A percentile compares a stretch with the other conserved stretches of the same genome.
Evolutionary conservation across 64 coral and sea anemone genomes (phyloP).

Genomic region (Acropora tenuis): DNA sequence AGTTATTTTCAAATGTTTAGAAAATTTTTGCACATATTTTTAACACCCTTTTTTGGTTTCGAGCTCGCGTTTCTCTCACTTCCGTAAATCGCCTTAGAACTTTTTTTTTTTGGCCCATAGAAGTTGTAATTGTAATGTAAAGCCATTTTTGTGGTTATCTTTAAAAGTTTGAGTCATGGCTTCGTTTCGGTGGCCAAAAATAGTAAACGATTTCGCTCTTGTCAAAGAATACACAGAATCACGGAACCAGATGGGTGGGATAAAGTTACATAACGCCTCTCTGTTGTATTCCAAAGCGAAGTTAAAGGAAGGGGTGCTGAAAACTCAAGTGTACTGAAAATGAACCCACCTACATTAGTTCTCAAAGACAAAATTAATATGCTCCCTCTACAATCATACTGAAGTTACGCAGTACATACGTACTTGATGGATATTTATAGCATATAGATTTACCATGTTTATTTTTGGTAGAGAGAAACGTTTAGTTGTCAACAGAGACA

Average conservation of each 20-base stretch:
- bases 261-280: constrained; percentile 9
- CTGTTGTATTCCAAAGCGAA: constrained; percentile 14
- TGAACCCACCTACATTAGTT: constrained; percentile 4
- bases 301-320: not conserved
- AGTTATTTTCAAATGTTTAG: not conserved
- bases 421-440: not conserved
- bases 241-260: not conserved
- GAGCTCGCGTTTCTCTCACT: not conserved
- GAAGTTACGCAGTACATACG: not conserved
- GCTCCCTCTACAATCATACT: not conserved
- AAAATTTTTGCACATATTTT: not conserved
- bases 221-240: not conserved
- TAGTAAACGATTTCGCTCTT: not conserved
- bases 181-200: not conserved
- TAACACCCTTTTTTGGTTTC: not conserved
- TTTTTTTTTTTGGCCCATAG: not conserved
- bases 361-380: not conserved
- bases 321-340: constrained; percentile 5
- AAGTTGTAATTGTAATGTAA: not conserved
- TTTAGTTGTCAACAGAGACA: not conserved
- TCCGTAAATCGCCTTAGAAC: not conserved
- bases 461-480: not conserved
- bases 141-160: not conserved
- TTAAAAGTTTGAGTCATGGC: not conserved
- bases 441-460: constrained; percentile 10